Evolutionary conservation across 1,140 invertebrate species (phyloP).

Genomic region (Drosophila sproati): DNA sequence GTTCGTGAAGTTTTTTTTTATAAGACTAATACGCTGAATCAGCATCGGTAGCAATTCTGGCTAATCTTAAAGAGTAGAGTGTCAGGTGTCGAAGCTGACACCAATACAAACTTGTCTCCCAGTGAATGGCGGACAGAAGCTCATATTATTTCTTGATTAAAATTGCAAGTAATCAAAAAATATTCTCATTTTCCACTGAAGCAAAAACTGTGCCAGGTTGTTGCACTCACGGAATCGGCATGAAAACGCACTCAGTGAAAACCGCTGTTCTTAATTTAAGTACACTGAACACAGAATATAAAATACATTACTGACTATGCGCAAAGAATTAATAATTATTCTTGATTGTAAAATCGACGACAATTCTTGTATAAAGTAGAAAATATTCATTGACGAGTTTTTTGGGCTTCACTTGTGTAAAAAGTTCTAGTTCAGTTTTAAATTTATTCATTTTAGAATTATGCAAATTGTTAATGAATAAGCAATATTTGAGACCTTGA

Average conservation of each 20-base stretch:
- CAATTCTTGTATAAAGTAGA: no score
- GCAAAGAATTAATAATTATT: no score
- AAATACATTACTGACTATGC: no score
- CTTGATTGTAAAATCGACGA: no score
- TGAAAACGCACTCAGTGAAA: slow-evolving; percentile 20
- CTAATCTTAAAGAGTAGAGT: slow-evolving; percentile 47
- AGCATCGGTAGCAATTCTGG: slow-evolving; percentile 47
- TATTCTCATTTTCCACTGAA: slow-evolving; percentile 50
- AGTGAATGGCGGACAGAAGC: slow-evolving; percentile 6
- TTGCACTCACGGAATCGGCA: slow-evolving; percentile 18
- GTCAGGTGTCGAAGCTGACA: slow-evolving; percentile 68
- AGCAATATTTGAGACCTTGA: no score
- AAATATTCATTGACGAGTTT: no score
- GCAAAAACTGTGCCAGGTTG: slow-evolving; percentile 52
- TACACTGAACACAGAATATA: no score
- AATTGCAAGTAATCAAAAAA: slow-evolving; percentile 57
- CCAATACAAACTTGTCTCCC: slow-evolving; percentile 43
- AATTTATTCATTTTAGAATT: no score
- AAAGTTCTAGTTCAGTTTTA: no score
- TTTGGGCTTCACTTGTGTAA: no score
- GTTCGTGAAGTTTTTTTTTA: neutral
- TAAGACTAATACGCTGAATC: neutral
- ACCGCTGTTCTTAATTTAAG: neutral
- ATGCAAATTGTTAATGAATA: no score
- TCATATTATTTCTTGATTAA: slow-evolving; percentile 67